These are phyloP conservation scores for Pelosia muscerda DNA, from an alignment of 2,888 invertebrate genomes.

Conservation along the genomic window DNA sequence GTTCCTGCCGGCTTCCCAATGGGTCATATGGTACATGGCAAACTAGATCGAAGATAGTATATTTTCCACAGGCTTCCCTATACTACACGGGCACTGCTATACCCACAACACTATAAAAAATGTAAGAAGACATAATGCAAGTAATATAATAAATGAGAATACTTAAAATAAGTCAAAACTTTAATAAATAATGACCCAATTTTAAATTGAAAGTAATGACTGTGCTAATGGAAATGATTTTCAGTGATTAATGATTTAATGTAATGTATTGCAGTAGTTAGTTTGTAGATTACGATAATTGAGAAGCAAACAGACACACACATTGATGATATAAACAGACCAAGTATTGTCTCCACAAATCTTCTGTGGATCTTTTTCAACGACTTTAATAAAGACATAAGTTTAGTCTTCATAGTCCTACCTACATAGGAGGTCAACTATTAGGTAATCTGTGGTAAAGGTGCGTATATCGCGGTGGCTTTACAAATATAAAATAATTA, in stretches of 20 bases:
- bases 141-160: neutral
- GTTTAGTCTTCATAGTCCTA: no score
- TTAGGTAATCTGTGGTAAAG: no score
- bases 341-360: neutral
- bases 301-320: neutral
- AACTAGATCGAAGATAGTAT: no score
- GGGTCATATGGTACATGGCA: no score
- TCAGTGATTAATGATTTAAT: constrained; percentile 4
- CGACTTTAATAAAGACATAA: neutral
- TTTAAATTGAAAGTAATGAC: neutral
- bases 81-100: no score
- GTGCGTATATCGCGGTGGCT: neutral
- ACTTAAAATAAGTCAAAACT: neutral
- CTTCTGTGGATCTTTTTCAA: neutral
- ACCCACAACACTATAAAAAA: neutral
- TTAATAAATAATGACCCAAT: neutral
- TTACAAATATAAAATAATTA: neutral
- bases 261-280: constrained; percentile 1
- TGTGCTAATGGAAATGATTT: neutral
- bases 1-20: no score
- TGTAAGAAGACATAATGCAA: no score
- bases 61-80: no score
- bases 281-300: constrained; percentile 2
- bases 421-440: no score
- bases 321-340: neutral